Base-by-base conservation (phyloP, 2,888 invertebrate genomes). In the Chaitophorus viminalis region DNA sequence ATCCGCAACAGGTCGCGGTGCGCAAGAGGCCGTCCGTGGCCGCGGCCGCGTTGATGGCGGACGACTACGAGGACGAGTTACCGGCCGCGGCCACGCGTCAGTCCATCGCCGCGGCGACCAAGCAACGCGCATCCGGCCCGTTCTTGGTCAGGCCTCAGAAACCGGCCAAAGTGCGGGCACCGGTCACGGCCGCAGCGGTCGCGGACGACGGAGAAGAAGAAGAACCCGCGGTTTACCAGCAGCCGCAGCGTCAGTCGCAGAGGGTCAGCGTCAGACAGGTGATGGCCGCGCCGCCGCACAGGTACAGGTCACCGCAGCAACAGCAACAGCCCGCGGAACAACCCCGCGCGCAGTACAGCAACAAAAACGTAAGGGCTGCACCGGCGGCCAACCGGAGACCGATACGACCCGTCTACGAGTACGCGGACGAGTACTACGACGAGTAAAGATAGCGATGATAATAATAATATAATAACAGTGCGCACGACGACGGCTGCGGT, bases 351-450 rank as follows among this genome's bases (percentile, higher is more conserved):
- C 68, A 77, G 68, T 78, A 78, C 78, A 54, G 9, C 52, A 86
- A 68, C n/a, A 68, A 78, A 21, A 39, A 52, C 29, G 39, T 65
- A 8, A 72, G 86, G 29, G 68, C 77, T 21, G 78, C 70, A 29
- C n/a, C 83, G 21, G 18, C 36, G 11, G 25, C 21, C 6, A 39
- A 21, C 65, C 77, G 77, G 46, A 78, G 79, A 54, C 86, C 86
- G 21, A 31, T 29, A 36, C 68, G 86, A 36, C 79, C 86, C 52
- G 72, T 79, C 36, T 86, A 86, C 79, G 79, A 86, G 79, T 86
- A 86, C 78, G 85, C 85, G 31, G 85, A 85, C 70, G 86, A 86
- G 72, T 86, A 86, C 70, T 86, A 86, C 31, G 86, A 86, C 60
- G 86, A 86, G 60, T 79, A 33, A 79, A 25, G n/a, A 60, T 29